Percentiles rank a stretch among this genome's conserved stretches.
Evolutionary conservation across 2,888 invertebrate genomes (phyloP).

Genomic region (Lamellibrachia satsuma): DNA sequence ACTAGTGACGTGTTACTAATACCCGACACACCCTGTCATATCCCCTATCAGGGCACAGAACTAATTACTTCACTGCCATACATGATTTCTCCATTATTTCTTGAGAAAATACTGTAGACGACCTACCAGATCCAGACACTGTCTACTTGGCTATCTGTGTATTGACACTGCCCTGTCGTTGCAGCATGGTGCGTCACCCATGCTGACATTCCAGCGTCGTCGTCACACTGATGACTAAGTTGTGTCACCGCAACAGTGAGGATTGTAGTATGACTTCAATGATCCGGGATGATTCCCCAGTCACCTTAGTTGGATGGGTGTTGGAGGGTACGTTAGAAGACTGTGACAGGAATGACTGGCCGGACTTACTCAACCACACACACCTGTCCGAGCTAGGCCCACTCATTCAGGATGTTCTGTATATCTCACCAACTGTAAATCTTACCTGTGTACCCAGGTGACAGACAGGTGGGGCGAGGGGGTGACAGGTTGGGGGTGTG

Average conservation of each 20-base stretch:
- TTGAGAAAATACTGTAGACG: not conserved
- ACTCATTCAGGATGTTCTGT: not conserved
- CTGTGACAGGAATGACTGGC: not conserved
- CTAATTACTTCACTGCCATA: not conserved
- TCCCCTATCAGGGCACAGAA: not conserved
- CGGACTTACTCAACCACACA: not conserved
- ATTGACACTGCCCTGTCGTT: not conserved
- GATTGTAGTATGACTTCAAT: not conserved
- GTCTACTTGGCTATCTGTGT: not conserved
- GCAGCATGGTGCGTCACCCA: not conserved
- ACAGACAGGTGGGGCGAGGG: not conserved
- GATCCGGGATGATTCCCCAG: not conserved
- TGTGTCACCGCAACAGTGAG: not conserved
- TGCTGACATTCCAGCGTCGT: not conserved
- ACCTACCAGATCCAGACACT: not conserved
- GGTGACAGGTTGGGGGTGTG: not conserved
- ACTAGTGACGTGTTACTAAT: not conserved
- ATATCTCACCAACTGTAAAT: not conserved
- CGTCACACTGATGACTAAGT: not conserved
- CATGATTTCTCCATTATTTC: not conserved
- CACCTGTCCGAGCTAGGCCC: not conserved
- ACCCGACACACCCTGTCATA: not conserved
- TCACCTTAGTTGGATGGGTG: no score
- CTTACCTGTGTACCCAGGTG: not conserved
- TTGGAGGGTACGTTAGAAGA: not conserved